Base-by-base conservation (phyloP, 2,113 vertebrate genomes). In the Lophotis ruficrista region DNA sequence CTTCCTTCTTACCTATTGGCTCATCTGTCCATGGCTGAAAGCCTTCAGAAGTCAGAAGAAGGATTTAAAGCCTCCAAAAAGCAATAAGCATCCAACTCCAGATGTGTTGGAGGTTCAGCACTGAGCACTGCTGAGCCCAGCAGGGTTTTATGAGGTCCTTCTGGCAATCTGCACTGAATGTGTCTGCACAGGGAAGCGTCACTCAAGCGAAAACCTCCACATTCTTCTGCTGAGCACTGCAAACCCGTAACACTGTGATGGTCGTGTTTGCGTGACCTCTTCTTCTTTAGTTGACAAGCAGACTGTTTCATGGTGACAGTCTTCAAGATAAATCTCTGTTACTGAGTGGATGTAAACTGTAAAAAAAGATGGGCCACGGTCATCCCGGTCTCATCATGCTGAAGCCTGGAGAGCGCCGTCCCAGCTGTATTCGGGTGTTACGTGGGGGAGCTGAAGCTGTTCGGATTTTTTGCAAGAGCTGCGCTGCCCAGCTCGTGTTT, bases 401-500 rank as follows among this genome's bases (percentile, higher is more conserved):
- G 62, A 62, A 78, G 65, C 24, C 66, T 90, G 79, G 35, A 77
- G 43, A 86, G 56, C 83, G 60, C 70, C 76, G 60, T 68, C 53
- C 51, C 88, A 60, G 51, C 45, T 33, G 60, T 23, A 25, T 16
- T 87, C 57, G 65, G 73, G 75, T 69, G 54, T 78, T 87, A 87
- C 68, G 94, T 60, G 58, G 18, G 61, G 28, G 56, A 75, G 38
- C 77, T 66, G 76, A 80, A 96, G 72, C 38, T 58, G 56, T 2
- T 31, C 30, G 41, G 22, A 1, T 9, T 38, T 70, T 88, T 56
- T 30, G 22, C 58, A 75, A 87, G 82, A 86, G 89, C 69, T 95
- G 81, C 51, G 20, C 94, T 96, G 84, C 75, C 56, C 83, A 69
- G 60, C 87, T 96, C 78, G 93, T 97, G 92, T 97, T 97, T 97